Percentiles rank a stretch among this genome's conserved stretches.
These are phyloP conservation scores for Podiceps cristatus DNA, from an alignment of 2,113 vertebrate species.

Conservation along the genomic window DNA sequence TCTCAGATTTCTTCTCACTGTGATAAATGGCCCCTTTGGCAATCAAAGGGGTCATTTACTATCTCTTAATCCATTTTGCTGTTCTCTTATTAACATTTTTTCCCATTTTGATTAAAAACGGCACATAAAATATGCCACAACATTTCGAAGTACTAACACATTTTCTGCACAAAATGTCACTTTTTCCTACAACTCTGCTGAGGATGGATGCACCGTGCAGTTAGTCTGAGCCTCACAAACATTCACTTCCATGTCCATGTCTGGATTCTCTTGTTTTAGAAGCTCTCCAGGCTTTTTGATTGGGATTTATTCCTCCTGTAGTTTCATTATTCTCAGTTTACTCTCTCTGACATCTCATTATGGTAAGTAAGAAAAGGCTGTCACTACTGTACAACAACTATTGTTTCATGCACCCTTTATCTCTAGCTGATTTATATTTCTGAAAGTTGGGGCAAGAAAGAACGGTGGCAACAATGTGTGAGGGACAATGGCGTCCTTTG, in stretches of 20 bases:
- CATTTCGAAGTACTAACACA: background rate
- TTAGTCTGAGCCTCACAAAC: background rate
- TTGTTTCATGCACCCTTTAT: background rate
- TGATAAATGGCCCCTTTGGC: background rate
- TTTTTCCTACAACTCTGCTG: background rate
- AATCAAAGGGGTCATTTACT: background rate
- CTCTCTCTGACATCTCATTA: background rate
- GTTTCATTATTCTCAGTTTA: background rate
- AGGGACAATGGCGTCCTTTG: slow-evolving; percentile 42
- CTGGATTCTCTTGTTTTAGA: background rate
- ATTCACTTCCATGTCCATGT: background rate
- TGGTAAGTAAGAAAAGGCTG: background rate
- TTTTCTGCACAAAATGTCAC: background rate
- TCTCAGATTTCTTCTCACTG: background rate
- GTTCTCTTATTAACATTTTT: too few relatives aligned
- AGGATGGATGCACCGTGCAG: background rate
- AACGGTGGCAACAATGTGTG: background rate
- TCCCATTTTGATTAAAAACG: background rate
- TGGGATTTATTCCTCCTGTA: background rate
- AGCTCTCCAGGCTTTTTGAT: background rate
- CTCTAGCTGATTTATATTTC: slow-evolving; percentile 2
- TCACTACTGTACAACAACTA: background rate
- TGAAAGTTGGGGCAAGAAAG: background rate
- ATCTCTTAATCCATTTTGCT: background rate
- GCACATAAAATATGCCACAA: background rate